A percentile compares a stretch with the other conserved stretches of the same genome.
These are phyloP conservation scores for Halcyon senegalensis DNA, from an alignment of 2,113 vertebrate genomes.

Conservation along the genomic window DNA sequence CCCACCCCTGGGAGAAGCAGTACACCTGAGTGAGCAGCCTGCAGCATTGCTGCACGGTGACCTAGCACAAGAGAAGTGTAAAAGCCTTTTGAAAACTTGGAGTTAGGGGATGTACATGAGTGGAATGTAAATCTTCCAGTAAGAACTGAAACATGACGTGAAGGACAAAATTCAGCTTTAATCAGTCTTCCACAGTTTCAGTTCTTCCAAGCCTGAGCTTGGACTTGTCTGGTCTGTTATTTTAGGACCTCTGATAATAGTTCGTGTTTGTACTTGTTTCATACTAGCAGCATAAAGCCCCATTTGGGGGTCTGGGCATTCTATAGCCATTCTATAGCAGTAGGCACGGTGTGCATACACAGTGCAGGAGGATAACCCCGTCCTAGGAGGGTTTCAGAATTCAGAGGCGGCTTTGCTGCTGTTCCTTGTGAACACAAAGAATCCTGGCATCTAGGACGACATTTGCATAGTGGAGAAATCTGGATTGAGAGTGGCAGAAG, in stretches of 20 bases:
- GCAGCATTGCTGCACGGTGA: background rate
- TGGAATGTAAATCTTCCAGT: background rate
- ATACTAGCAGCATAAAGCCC: background rate
- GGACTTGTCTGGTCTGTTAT: background rate
- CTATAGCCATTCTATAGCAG: background rate
- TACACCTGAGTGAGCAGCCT: background rate
- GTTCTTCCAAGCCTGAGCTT: background rate
- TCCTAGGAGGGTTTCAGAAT: background rate
- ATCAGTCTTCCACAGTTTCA: background rate
- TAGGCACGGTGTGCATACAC: rapidly evolving
- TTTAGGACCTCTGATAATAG: rapidly evolving
- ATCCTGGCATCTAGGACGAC: background rate
- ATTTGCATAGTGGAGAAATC: background rate
- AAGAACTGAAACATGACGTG: background rate
- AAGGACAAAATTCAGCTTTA: background rate
- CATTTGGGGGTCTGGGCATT: background rate
- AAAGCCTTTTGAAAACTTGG: background rate
- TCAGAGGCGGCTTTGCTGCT: background rate
- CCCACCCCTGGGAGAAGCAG: background rate
- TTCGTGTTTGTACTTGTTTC: background rate
- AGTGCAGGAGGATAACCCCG: background rate
- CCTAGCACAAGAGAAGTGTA: background rate
- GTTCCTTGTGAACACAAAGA: background rate
- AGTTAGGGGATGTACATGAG: background rate
- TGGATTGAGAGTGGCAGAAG: background rate